Percentiles rank a stretch among this genome's conserved stretches.
Evolutionary conservation across 2,113 vertebrate species (phyloP).

Genomic region (Phrynosoma platyrhinos): DNA sequence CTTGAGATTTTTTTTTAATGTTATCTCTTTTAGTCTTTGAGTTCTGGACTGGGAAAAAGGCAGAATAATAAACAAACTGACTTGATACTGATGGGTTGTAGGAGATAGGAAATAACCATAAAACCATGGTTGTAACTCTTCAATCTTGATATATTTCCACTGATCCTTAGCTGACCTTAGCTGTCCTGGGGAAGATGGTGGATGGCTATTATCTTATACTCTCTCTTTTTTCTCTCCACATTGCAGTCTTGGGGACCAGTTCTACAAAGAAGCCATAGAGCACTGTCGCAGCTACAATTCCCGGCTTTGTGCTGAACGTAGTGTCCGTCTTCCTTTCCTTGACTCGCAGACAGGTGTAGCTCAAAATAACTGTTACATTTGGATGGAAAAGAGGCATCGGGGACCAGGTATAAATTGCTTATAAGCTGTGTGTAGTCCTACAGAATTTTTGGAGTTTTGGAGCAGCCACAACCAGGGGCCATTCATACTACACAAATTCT

Average conservation of each 20-base stretch:
- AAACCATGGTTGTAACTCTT: not conserved
- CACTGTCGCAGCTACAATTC: slow-evolving; percentile 98
- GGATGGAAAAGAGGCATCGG: slow-evolving; percentile 98
- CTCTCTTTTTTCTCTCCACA: slow-evolving; percentile 30
- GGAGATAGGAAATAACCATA: too few species aligned
- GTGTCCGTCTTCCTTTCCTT: slow-evolving; percentile 94
- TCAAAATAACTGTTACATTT: slow-evolving; percentile 99
- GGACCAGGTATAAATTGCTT: slow-evolving; percentile 83
- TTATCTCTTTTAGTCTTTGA: too few species aligned
- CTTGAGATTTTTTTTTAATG: too few species aligned
- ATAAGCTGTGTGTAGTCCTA: slow-evolving; percentile 30
- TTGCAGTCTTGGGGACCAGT: slow-evolving; percentile 93
- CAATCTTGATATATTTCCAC: not conserved
- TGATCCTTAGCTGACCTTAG: slow-evolving; percentile 16
- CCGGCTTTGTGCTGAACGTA: slow-evolving; percentile 93
- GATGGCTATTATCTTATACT: slow-evolving; percentile 6
- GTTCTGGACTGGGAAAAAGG: too few species aligned
- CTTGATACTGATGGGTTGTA: too few species aligned
- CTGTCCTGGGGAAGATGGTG: not conserved
- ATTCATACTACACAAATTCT: too few species aligned
- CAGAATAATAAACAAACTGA: too few species aligned
- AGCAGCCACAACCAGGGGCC: slow-evolving; percentile 25
- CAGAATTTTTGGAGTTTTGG: slow-evolving; percentile 59
- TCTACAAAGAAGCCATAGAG: slow-evolving; percentile 98
- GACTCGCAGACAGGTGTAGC: slow-evolving; percentile 97